Conservation (phyloP, 2,113 vertebrate genomes). For the Edolisoma coerulescens region DNA sequence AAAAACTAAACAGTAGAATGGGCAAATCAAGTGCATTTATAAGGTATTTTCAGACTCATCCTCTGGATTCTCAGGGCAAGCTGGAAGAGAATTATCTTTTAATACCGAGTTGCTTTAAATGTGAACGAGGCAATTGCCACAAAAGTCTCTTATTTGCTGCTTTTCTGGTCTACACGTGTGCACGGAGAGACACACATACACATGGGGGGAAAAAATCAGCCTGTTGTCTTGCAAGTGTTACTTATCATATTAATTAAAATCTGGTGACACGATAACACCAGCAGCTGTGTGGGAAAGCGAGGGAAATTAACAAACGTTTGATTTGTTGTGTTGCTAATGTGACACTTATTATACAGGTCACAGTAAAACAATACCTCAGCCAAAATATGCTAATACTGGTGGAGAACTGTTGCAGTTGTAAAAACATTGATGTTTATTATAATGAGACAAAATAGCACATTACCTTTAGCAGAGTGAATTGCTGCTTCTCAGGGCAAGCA, state of each 20-base stretch:
- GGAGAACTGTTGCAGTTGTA: slow-evolving; percentile 83
- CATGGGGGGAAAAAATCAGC: slow-evolving; percentile 77
- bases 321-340: slow-evolving; percentile 99
- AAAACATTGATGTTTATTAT: slow-evolving; percentile 79
- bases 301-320: slow-evolving; percentile 95
- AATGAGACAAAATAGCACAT: slow-evolving; percentile 72
- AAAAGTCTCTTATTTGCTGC: slow-evolving; percentile 28
- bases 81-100: slow-evolving; percentile 40
- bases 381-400: slow-evolving; percentile 90
- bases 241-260: slow-evolving; percentile 99
- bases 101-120: slow-evolving; percentile 24
- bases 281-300: slow-evolving; percentile 93
- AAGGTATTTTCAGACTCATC: not conserved
- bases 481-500: slow-evolving; percentile 6
- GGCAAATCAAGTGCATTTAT: not conserved
- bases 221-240: slow-evolving; percentile 95
- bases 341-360: slow-evolving; percentile 99
- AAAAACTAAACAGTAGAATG: slow-evolving; percentile 21
- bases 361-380: slow-evolving; percentile 88
- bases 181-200: slow-evolving; percentile 47
- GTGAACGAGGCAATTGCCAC: slow-evolving; percentile 9
- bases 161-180: slow-evolving; percentile 57
- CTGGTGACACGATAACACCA: slow-evolving; percentile 91
- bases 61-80: not conserved
- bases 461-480: slow-evolving; percentile 71